Evolutionary conservation across 1,140 invertebrate species (phyloP).

Genomic region (Cotesia chilonis): DNA sequence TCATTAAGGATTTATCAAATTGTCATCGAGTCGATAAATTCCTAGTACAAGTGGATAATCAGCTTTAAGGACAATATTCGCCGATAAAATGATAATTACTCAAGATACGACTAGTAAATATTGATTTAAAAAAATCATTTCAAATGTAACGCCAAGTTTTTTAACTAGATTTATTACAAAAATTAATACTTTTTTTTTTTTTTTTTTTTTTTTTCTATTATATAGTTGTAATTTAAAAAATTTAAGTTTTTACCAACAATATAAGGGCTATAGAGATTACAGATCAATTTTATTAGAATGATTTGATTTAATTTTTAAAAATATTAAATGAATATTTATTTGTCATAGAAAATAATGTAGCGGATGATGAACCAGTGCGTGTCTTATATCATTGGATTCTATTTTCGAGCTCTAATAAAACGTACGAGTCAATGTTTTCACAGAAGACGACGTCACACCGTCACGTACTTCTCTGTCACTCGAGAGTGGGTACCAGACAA

Average conservation of each 20-base stretch:
- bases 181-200: not conserved
- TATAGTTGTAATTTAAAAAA: not conserved
- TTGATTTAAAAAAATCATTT: slow-evolving; percentile 2
- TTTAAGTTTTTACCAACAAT: not conserved
- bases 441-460: too few relatives aligned
- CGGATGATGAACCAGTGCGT: not conserved
- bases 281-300: not conserved
- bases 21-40: too few relatives aligned
- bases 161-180: not conserved
- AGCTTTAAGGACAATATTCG: too few relatives aligned
- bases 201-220: not conserved
- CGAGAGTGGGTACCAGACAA: slow-evolving; percentile 2
- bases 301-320: not conserved
- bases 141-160: slow-evolving; percentile 15
- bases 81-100: too few relatives aligned
- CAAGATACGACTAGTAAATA: too few relatives aligned
- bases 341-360: slow-evolving; percentile 11
- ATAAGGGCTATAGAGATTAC: not conserved
- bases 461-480: slow-evolving; percentile 12
- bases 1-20: too few relatives aligned
- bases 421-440: slow-evolving; percentile 32
- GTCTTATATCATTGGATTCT: slow-evolving; percentile 2
- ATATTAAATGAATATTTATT: slow-evolving; percentile 20
- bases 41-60: too few relatives aligned
- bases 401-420: slow-evolving; percentile 13